phyloP scores from a whole-genome alignment of 2,888 invertebrate genomes.

The Dromius quadrimaculatus region DNA sequence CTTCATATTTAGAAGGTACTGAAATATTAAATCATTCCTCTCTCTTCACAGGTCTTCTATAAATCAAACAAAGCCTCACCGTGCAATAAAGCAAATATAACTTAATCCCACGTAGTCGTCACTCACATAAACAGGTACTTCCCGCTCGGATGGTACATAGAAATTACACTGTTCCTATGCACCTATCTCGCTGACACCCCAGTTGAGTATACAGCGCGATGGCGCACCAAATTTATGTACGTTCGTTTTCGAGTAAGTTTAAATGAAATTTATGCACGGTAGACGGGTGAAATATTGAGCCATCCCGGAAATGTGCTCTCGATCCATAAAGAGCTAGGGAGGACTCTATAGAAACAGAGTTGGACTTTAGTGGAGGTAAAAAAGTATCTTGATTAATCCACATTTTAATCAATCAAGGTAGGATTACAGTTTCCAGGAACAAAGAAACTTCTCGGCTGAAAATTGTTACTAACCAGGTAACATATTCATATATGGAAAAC shows the following conservation, averaged over 20 bases:
- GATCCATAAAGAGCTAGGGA: conserved; percentile 37
- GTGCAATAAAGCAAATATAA: conserved; percentile 15
- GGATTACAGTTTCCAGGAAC: no score
- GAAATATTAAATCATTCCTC: no score
- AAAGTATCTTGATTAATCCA: no score
- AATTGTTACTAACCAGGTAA: no score
- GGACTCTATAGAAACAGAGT: no score
- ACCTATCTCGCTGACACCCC: conserved; percentile 6
- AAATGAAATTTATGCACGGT: conserved; percentile 47
- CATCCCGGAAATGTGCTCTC: conserved; percentile 40
- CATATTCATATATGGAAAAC: no score
- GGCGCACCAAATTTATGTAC: conserved; percentile 41
- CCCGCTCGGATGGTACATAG: no score
- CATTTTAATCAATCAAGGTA: no score
- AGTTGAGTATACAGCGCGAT: conserved; percentile 24
- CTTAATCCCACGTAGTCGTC: conserved; percentile 13
- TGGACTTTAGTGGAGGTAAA: no score
- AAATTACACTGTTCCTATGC: background rate
- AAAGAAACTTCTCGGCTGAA: no score
- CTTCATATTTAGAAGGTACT: no score
- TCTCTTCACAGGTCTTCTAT: no score
- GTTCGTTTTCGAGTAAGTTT: conserved; percentile 48
- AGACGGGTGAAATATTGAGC: conserved; percentile 43
- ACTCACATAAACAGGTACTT: conserved; percentile 17
- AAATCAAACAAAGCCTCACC: conserved; percentile 8